Base-by-base conservation (phyloP, 2,113 vertebrate species). In the Laterallus jamaicensis region DNA sequence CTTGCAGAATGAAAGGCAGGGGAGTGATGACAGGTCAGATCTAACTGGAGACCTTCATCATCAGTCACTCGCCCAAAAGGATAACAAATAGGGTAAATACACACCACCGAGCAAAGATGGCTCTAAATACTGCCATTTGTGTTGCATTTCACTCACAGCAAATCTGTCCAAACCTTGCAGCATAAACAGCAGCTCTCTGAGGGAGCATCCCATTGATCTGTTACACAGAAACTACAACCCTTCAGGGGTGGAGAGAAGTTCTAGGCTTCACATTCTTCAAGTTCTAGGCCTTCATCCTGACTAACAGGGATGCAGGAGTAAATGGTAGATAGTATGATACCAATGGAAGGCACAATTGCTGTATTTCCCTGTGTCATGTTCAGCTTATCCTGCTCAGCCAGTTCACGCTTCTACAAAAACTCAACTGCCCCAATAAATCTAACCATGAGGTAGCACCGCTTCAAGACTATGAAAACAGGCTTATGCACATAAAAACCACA, bases 361-460 rank as follows among this genome's bases (percentile, higher is more conserved):
- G 42, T 28, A 17, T 68, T 59, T 86, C 13, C 40, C 29, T 64
- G 7, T 0, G 0, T 32, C 4, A 1, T 5, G 2, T 89, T 71
- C 54, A 54, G 12, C 1, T 5, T 10, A 15, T 25, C 47, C 60
- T 63, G 13, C 18, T 63, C 73, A 44, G 25, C 35, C 44, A 66
- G n/a, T n/a, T 35, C 74, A 31, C 5, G 37, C 54, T 79, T 49
- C 73, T 24, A n/a, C 42, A 82, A 56, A 68, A 56, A 68, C 20
- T 49, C 15, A 2, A 3, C 22, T 56, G 29, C 19, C 16, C 52
- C 28, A 75, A 6, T 68, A 81, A 88, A 81, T 71, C 86, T 14
- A 71, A 58, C 26, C 42, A 60, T 71, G 60, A 78, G 52, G 25
- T 31, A 56, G 5, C 6, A 31, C 25, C 32, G 2, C 52, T 49